Evolutionary conservation across 2,797 vertebrate species (phyloP).

Genomic region (Falco concolor): DNA sequence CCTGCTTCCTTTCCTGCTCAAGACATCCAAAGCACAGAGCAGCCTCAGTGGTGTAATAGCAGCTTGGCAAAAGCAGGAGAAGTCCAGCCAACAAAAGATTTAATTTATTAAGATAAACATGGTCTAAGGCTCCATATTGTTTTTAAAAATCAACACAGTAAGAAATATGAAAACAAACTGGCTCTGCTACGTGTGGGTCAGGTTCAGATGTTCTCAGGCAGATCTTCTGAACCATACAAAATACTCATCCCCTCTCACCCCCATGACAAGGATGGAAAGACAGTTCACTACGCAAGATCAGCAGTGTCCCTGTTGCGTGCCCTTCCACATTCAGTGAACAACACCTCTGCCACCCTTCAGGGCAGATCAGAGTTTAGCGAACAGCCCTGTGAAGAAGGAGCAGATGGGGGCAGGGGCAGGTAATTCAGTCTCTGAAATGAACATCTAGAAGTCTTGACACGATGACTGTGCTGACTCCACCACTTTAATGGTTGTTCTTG

Average conservation of each 20-base stretch:
- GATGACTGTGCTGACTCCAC: neutral
- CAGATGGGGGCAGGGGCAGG: neutral
- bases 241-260: neutral
- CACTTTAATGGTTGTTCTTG: conserved; percentile 88
- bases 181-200: neutral
- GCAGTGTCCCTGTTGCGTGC: neutral
- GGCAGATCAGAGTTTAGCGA: conserved; percentile 3
- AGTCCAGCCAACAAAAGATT: conserved; percentile 11
- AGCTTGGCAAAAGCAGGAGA: conserved; percentile 29
- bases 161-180: conserved; percentile 4
- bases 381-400: conserved; percentile 10
- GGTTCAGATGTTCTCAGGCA: neutral
- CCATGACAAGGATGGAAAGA: neutral
- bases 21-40: conserved; percentile 5
- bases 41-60: neutral
- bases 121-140: conserved; percentile 11
- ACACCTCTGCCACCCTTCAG: neutral
- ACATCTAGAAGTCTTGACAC: conserved; percentile 21
- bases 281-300: neutral
- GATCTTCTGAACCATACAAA: neutral
- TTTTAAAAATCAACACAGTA: conserved; percentile 12
- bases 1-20: neutral
- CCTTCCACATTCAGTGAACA: neutral
- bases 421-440: neutral
- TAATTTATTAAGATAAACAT: conserved; percentile 12